These are phyloP conservation scores for Luidia sarsii DNA, from an alignment of 53 echinoderm and acorn worm genomes.

Conservation along the genomic window DNA sequence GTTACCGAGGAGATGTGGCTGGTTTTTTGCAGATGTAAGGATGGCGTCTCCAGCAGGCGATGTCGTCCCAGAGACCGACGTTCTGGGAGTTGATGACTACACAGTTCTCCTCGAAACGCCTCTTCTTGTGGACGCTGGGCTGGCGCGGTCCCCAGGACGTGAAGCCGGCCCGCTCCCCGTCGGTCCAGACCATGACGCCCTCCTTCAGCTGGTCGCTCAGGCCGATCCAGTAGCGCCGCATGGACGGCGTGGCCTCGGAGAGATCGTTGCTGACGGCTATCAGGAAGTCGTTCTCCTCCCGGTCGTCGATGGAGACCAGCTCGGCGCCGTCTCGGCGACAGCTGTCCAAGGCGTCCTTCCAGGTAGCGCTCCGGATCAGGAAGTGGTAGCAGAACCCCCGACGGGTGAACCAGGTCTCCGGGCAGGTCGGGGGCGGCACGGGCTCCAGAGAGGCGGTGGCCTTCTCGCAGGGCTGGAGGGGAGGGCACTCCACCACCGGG, in stretches of 20 bases:
- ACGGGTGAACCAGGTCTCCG: slow-evolving; percentile 19
- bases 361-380: slow-evolving; percentile 2
- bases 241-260: slow-evolving; percentile 5
- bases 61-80: slow-evolving; percentile 23
- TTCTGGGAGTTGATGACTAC: slow-evolving; percentile 5
- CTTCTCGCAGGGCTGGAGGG: slow-evolving; percentile 5
- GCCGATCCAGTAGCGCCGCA: slow-evolving; percentile 39
- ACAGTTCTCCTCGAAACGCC: slow-evolving; percentile 24
- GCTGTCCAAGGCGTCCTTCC: slow-evolving; percentile 18
- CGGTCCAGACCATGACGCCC: slow-evolving; percentile 9
- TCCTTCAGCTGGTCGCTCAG: neutral
- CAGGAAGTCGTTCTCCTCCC: slow-evolving; percentile 19
- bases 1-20: too few species aligned
- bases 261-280: slow-evolving; percentile 8
- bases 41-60: slow-evolving; percentile 16
- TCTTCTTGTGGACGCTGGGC: slow-evolving; percentile 25
- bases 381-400: slow-evolving; percentile 32
- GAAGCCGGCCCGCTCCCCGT: neutral
- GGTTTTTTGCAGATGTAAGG: slow-evolving; percentile 33
- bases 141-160: slow-evolving; percentile 16
- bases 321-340: neutral
- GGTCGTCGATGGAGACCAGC: slow-evolving; percentile 9
- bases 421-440: neutral
- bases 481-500: neutral
- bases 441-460: neutral